Percentiles rank a stretch among this genome's conserved stretches.
Conservation (phyloP, 1,140 invertebrate genomes). For the Drosophila albomicans region DNA sequence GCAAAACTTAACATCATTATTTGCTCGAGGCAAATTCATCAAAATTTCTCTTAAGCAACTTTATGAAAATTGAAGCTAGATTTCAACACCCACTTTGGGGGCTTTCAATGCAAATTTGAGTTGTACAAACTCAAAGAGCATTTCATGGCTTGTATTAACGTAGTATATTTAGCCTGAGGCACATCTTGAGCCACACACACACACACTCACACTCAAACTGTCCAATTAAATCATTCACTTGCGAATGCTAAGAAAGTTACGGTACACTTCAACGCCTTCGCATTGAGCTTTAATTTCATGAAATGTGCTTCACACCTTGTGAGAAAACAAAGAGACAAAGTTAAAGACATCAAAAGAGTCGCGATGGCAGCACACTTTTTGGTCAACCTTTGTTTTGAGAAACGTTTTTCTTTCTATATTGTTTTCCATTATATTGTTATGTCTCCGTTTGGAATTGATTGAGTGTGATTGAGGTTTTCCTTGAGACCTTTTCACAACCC, state of each 20-base stretch:
- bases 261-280: slow-evolving; percentile 61
- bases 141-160: slow-evolving; percentile 38
- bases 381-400: slow-evolving; percentile 48
- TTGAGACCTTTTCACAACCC: slow-evolving; percentile 60
- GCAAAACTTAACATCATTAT: not conserved
- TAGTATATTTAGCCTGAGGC: slow-evolving; percentile 28
- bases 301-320: slow-evolving; percentile 65
- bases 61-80: not conserved
- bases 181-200: not conserved
- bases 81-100: not conserved
- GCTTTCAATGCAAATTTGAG: slow-evolving; percentile 11
- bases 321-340: slow-evolving; percentile 40
- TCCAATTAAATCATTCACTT: slow-evolving; percentile 19
- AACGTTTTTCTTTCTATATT: slow-evolving; percentile 20
- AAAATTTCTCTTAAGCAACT: not conserved
- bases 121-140: slow-evolving; percentile 43
- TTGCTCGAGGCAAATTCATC: not conserved
- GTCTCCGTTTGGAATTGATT: slow-evolving; percentile 64
- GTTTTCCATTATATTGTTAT: slow-evolving; percentile 41
- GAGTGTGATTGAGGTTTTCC: slow-evolving; percentile 79
- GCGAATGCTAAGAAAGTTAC: slow-evolving; percentile 1
- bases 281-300: not conserved
- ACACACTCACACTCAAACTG: not conserved
- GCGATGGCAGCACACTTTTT: too few relatives aligned
- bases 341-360: slow-evolving; percentile 47